Percentiles rank a stretch among this genome's conserved stretches.
Conservation (phyloP, 2,113 vertebrate species). For the Phalacrocorax aristotelis region DNA sequence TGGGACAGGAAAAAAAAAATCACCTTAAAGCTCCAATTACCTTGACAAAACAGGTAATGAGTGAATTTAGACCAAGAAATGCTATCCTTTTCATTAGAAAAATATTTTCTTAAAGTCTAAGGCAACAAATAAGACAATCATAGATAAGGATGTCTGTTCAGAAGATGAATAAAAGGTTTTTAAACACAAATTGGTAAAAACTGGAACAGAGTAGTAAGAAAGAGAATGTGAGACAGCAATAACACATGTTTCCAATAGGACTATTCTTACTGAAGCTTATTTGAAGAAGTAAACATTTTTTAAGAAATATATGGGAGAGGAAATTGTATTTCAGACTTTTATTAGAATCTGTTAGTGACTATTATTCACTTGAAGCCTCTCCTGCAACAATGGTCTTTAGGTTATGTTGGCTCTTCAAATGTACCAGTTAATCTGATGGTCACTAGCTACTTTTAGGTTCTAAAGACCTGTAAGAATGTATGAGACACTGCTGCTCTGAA, state of each 20-base stretch:
- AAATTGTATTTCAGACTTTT: neutral
- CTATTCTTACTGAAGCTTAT: neutral
- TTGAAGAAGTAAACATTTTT: neutral
- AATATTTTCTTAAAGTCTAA: neutral
- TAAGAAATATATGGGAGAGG: neutral
- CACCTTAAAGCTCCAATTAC: neutral
- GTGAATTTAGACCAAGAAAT: neutral
- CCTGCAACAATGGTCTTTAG: neutral
- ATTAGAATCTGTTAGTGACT: neutral
- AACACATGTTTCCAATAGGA: neutral
- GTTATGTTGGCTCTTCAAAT: neutral
- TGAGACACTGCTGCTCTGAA: neutral
- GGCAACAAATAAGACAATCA: constrained; percentile 31
- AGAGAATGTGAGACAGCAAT: neutral
- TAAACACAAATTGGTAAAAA: neutral
- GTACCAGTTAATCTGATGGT: neutral
- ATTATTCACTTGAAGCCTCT: neutral
- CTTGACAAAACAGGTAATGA: neutral
- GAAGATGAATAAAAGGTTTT: neutral
- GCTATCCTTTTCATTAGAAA: neutral
- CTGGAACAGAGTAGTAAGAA: neutral
- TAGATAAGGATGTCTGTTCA: neutral
- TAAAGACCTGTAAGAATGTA: neutral
- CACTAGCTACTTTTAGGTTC: neutral
- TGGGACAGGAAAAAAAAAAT: neutral